Evolutionary conservation across 2,888 invertebrate species (phyloP), one percentile per base, ranked within the genome.

Genomic region (Oxyteleia sp.): DNA sequence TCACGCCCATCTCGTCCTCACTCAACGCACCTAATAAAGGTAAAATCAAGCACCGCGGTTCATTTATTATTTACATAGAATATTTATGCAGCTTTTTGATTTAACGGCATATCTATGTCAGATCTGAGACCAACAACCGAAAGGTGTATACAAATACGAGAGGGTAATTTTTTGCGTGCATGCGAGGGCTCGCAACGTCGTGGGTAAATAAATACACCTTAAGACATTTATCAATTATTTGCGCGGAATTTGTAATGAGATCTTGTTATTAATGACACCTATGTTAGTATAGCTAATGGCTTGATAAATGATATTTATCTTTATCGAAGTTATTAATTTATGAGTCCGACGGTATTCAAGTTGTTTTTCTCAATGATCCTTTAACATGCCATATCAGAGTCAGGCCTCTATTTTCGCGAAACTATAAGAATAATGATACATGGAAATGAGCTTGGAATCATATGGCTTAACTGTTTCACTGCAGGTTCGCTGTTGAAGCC

Each of bases 161-260:
- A 51, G 61, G 59, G 68, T 53, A 49, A 66, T 32, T 72, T 72
- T 82, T 72, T 66, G 38, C 47, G 55, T 55, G 43, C 55, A 32
- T 41, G 66, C 23, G 26, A 51, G 47, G 35, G 32, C 29, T 43
- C 7, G 43, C 15, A 45, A 20, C 53, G 59, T 81, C 53, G n/a
- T 47, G 35, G 18, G 15, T 59, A 47, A 63, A 72, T 72, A 78
- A 82, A 26, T 57, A 72, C 72, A 49, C 72, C 45, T 51, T 15
- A 53, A 64, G 66, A 76, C 76, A 66, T 66, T 72, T 82, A 82
- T 82, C 82, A 83, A 79, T 83, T 83, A 83, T 74, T 78, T 78
- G 79, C 74, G 66, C 49, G 32, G 74, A 59, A 83, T 83, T 79
- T 69, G 47, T 79, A 78, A 83, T 74, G 74, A 83, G 57, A 20